Percentiles rank a stretch among this genome's conserved stretches.
phyloP scores from a whole-genome alignment of 2,113 vertebrate species.

The Castor canadensis region DNA sequence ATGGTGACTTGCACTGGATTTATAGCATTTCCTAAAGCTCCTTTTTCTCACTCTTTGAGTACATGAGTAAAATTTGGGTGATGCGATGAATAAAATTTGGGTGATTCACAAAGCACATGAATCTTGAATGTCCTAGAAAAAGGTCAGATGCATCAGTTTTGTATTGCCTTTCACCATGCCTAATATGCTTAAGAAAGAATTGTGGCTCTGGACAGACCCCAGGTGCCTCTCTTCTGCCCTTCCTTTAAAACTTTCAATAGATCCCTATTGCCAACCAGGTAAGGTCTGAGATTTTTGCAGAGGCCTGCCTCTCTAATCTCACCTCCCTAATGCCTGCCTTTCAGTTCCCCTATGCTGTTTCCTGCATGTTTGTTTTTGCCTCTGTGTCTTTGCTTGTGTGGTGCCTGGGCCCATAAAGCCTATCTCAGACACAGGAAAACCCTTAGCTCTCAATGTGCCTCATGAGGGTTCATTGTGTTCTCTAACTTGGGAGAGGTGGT shows the following conservation, averaged over 20 bases:
- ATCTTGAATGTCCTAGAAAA: slow-evolving; percentile 65
- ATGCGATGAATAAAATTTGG: slow-evolving; percentile 56
- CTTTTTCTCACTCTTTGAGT: slow-evolving; percentile 70
- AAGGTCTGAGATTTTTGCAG: background rate
- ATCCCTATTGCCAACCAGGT: background rate
- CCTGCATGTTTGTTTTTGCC: background rate
- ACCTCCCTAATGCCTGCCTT: background rate
- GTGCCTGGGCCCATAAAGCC: background rate
- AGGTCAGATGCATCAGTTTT: slow-evolving; percentile 22
- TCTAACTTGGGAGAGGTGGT: background rate
- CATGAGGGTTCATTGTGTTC: background rate
- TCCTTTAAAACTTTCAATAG: background rate
- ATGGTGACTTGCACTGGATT: slow-evolving; percentile 79
- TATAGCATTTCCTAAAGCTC: slow-evolving; percentile 76
- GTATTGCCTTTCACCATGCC: background rate
- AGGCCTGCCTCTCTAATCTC: background rate
- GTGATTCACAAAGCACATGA: slow-evolving; percentile 33
- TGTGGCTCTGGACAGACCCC: slow-evolving; percentile 64
- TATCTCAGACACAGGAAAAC: background rate
- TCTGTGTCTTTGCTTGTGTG: background rate
- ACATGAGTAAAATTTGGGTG: slow-evolving; percentile 72
- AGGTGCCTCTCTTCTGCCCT: background rate
- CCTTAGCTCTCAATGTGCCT: background rate
- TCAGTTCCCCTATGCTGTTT: background rate
- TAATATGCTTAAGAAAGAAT: background rate